phyloP scores from a whole-genome alignment of 2,113 vertebrate genomes.

The Gopherus evgoodei region DNA sequence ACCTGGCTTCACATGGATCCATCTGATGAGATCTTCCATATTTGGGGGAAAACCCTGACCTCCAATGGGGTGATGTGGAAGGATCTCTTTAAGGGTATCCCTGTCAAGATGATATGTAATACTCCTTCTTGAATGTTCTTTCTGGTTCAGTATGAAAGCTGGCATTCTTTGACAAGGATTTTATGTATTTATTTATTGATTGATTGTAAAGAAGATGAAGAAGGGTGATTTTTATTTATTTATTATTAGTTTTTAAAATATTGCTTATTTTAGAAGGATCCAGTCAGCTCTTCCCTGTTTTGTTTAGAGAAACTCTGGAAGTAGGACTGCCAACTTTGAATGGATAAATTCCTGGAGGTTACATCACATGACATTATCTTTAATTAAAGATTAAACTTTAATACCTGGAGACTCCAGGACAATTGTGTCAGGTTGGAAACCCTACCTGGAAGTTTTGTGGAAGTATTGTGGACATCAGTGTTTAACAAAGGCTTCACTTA shows the following conservation, averaged over 20 bases:
- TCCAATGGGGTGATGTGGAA: background rate
- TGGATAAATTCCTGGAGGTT: no score
- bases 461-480: background rate
- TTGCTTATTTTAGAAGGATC: background rate
- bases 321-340: background rate
- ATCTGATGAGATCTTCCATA: background rate
- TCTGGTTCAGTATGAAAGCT: background rate
- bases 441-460: background rate
- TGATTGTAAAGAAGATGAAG: background rate
- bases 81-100: background rate
- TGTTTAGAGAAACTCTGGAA: slow-evolving; percentile 51
- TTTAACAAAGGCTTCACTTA: slow-evolving; percentile 67
- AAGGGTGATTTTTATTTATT: background rate
- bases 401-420: no score
- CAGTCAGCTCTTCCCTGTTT: slow-evolving; percentile 2
- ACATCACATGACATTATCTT: no score
- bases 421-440: background rate
- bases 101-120: background rate
- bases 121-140: background rate
- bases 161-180: background rate
- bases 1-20: background rate
- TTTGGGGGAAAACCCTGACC: background rate
- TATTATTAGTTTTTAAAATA: background rate
- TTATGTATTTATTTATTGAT: background rate
- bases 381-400: no score